A percentile compares a stretch with the other conserved stretches of the same genome.
phyloP scores from a whole-genome alignment of 2,113 vertebrate genomes.

The Sardina pilchardus region DNA sequence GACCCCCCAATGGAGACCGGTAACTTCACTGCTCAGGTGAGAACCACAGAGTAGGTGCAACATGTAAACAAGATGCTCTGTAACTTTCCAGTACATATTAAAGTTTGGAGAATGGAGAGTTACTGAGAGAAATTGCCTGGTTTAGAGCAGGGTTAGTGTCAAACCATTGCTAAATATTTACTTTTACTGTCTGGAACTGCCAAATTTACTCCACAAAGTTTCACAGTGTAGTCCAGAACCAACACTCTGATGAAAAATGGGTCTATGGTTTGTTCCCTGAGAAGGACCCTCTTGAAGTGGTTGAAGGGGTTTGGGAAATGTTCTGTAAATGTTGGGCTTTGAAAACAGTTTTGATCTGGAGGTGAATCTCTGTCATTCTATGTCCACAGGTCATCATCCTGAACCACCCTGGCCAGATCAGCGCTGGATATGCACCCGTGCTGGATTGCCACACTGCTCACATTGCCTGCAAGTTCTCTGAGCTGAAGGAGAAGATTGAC shows the following conservation, averaged over 20 bases:
- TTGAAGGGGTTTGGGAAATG: neutral
- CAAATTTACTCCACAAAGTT: neutral
- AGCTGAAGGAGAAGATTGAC: conserved; percentile 80
- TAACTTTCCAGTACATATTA: neutral
- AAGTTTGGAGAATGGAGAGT: no score
- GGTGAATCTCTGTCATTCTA: neutral
- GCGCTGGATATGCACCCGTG: conserved; percentile 73
- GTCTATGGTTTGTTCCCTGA: no score
- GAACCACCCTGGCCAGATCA: conserved; percentile 76
- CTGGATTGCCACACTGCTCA: conserved; percentile 77
- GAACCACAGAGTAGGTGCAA: neutral
- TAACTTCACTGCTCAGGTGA: conserved; percentile 74
- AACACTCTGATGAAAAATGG: no score
- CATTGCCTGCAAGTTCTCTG: conserved; percentile 76
- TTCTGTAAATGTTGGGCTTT: neutral
- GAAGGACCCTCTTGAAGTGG: no score
- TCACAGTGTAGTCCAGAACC: no score
- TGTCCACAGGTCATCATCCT: conserved; percentile 77
- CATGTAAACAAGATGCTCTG: neutral
- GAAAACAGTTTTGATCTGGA: neutral
- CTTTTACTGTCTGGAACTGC: neutral
- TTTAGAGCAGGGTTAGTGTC: neutral
- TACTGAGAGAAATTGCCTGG: neutral
- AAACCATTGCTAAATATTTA: neutral
- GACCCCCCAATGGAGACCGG: conserved; percentile 72